phyloP scores from a whole-genome alignment of 2,113 vertebrate genomes.

The Ptyas mucosa region DNA sequence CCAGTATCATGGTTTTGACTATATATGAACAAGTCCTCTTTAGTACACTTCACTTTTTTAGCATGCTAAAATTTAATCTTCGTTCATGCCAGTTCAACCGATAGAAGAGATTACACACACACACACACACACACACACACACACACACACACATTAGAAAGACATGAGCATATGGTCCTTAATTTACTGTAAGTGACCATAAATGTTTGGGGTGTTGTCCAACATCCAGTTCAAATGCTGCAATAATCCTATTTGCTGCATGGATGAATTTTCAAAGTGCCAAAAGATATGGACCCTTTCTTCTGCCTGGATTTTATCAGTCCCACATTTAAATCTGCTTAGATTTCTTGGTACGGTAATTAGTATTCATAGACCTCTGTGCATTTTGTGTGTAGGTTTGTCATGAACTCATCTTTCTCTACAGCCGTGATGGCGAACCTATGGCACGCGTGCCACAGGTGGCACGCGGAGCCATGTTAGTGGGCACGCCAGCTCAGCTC shows the following conservation, averaged over 20 bases:
- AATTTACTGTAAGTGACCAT: neutral
- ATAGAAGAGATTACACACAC: neutral
- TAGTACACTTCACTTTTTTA: neutral
- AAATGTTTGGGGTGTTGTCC: neutral
- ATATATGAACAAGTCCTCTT: neutral
- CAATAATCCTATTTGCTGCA: neutral
- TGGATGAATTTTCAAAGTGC: neutral
- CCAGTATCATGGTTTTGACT: neutral
- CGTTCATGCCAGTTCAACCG: neutral
- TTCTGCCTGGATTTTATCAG: constrained; percentile 14
- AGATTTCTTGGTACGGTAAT: neutral
- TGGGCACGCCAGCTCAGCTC: too few species aligned
- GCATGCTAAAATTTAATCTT: neutral
- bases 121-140: too few species aligned
- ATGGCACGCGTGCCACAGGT: too few species aligned
- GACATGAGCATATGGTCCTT: neutral
- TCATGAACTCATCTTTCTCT: neutral
- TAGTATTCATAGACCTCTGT: neutral
- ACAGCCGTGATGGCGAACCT: too few species aligned
- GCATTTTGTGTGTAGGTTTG: neutral
- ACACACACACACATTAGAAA: neutral
- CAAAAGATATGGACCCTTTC: neutral
- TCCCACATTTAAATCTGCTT: constrained; percentile 4
- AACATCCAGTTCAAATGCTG: neutral
- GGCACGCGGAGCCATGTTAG: too few species aligned